Conservation (phyloP, 2,888 invertebrate genomes). For the Pantelozetes paolii region DNA sequence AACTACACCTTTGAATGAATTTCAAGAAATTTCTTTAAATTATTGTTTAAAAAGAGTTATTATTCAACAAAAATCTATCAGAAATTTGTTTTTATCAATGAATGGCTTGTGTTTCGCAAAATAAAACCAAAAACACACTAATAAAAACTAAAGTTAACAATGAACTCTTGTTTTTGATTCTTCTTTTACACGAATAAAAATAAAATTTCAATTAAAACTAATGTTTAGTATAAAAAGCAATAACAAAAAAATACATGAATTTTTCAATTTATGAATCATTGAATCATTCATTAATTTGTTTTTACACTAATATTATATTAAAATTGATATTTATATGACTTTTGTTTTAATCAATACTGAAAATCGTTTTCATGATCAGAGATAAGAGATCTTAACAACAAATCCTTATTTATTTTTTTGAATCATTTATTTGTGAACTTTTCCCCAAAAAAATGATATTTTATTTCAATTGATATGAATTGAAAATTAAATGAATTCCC, state of each 20-base stretch:
- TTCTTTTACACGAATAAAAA: neutral
- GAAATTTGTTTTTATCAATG: conserved; percentile 6
- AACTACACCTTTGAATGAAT: too few species aligned
- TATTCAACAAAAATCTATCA: neutral
- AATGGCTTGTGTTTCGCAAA: neutral
- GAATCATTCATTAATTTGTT: neutral
- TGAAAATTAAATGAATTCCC: too few species aligned
- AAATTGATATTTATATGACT: neutral
- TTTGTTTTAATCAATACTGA: conserved; percentile 6
- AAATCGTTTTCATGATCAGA: neutral
- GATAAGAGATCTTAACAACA: too few species aligned
- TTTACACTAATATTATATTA: conserved; percentile 10
- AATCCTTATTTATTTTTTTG: neutral
- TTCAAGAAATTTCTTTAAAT: too few species aligned
- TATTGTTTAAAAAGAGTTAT: neutral
- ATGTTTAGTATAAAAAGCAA: neutral
- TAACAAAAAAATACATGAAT: conserved; percentile 16
- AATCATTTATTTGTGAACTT: neutral
- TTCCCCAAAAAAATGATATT: neutral
- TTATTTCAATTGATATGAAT: too few species aligned
- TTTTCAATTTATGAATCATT: conserved; percentile 23
- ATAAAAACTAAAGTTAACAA: neutral
- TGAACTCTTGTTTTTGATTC: conserved; percentile 7
- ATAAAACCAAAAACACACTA: neutral
- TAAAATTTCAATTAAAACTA: conserved; percentile 7